phyloP scores from a whole-genome alignment of 2,113 vertebrate species.

The Columbina picui region DNA sequence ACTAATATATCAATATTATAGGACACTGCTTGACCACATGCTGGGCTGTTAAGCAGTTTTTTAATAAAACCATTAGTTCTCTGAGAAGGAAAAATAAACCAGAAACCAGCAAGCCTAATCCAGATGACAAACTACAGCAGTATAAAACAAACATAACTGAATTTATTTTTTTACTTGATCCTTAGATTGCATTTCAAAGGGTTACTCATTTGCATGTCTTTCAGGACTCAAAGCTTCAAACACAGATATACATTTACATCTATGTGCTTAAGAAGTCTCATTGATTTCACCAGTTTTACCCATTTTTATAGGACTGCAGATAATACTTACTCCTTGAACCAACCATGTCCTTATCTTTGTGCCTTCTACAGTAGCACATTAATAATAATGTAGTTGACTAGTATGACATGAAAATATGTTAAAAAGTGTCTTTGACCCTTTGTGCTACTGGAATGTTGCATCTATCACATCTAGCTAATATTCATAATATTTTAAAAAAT shows the following conservation, averaged over 20 bases:
- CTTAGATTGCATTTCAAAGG: background rate
- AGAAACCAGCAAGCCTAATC: background rate
- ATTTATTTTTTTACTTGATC: background rate
- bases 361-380: background rate
- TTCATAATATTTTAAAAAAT: background rate
- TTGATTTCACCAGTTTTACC: background rate
- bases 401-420: background rate
- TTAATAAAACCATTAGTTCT: background rate
- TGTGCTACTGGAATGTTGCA: background rate
- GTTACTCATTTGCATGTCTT: background rate
- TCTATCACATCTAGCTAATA: background rate
- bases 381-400: background rate
- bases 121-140: background rate
- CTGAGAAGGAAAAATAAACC: background rate
- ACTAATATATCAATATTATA: background rate
- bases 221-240: background rate
- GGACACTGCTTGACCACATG: background rate
- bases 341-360: background rate
- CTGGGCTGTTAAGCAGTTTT: background rate
- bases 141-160: background rate
- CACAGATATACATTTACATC: background rate
- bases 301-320: background rate
- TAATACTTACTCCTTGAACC: background rate
- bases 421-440: background rate
- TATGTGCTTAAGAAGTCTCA: background rate